Base-by-base conservation (phyloP, 1,140 invertebrate genomes). In the Conus ventricosus region DNA sequence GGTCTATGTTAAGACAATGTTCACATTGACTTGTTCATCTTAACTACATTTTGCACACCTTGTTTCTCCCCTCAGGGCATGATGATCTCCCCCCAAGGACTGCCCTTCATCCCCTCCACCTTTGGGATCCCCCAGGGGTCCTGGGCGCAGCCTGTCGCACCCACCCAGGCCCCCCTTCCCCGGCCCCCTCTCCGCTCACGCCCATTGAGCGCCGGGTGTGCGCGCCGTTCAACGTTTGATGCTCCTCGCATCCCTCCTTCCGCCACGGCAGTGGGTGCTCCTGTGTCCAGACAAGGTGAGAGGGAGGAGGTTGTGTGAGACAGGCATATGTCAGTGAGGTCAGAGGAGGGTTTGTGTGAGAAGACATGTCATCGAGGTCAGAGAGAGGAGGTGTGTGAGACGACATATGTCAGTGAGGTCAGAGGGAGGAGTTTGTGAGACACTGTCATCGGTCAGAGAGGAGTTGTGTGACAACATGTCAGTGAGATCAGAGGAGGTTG, bases 191-290 rank as follows among this genome's bases (percentile, higher is more conserved):
- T 39, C 39, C 39, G 39, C 85, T 94, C 4, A 90, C 94, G 94
- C 60, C 94, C 94, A 10, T 84, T 94, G 0, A 94, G 93, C 91
- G 94, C 94, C 20, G 94, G 93, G 55, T 88, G 90, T 10, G 88
- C 92, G 75, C 71, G 90, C 17, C 81, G 90, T n/a, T 84, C 87
- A 20, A 83, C 90, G 20, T 89, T 88, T 88, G 90, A 91, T 82
- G 6, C 57, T 53, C 86, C 89, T 39, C 87, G 88, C 27, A 25
- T 84, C 23, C 87, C 75, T 53, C 51, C 57, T 51, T 27, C 83
- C 81, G 39, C 67, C 17, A 54, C 60, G 5, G 67, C 82, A 3
- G 87, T 88, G 67, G 60, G 89, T 80, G 80, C 84, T 75, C 76
- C 89, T 71, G 55, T 88, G 83, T 55, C 67, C 6, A 71, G 67